phyloP scores from a whole-genome alignment of 2,797 vertebrate genomes.

The Gastrophryne carolinensis region DNA sequence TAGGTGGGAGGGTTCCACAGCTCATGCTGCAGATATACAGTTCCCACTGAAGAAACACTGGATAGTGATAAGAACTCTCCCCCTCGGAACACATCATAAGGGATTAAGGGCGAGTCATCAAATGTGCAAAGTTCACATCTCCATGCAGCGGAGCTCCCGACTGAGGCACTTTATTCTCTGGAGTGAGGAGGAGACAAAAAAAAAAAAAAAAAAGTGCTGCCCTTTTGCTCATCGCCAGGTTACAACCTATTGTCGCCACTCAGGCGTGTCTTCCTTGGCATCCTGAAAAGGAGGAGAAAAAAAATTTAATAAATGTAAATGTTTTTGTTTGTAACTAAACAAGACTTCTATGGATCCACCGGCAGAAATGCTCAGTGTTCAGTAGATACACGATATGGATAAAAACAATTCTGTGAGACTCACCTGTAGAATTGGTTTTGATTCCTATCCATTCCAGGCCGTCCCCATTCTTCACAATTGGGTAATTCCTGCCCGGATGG shows the following conservation, averaged over 20 bases:
- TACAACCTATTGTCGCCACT: slow-evolving; percentile 92
- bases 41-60: slow-evolving; percentile 30
- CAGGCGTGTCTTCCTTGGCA: slow-evolving; percentile 85
- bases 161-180: background rate
- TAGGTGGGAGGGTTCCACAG: slow-evolving; percentile 6
- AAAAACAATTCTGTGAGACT: too few species aligned
- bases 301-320: too few species aligned
- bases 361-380: too few species aligned
- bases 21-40: slow-evolving; percentile 20
- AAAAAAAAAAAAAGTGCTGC: background rate
- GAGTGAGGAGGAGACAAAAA: background rate
- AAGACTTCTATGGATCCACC: too few species aligned
- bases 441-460: too few species aligned
- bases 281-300: slow-evolving; percentile 65
- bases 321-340: too few species aligned
- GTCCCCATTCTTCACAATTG: too few species aligned
- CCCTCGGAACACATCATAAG: background rate
- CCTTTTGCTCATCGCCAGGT: slow-evolving; percentile 46
- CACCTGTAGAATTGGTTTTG: too few species aligned
- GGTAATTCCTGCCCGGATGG: too few species aligned
- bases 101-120: background rate
- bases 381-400: too few species aligned
- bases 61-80: background rate
- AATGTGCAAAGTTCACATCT: slow-evolving; percentile 30
- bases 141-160: background rate